These are phyloP conservation scores for Nycticryphes semicollaris DNA, from an alignment of 2,113 vertebrate species.

Conservation along the genomic window DNA sequence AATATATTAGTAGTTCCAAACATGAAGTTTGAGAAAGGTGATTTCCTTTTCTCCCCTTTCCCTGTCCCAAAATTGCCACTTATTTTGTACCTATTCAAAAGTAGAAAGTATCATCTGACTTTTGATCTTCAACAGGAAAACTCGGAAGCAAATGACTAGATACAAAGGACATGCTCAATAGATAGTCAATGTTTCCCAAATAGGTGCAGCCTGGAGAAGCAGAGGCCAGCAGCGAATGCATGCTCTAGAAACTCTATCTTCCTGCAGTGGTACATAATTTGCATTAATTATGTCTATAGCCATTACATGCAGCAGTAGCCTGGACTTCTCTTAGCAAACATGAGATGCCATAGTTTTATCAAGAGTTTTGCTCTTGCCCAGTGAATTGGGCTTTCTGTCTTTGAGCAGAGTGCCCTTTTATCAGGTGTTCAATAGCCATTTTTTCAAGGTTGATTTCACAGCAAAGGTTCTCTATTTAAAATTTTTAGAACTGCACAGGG, in stretches of 20 bases:
- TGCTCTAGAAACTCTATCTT: background rate
- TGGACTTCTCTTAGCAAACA: background rate
- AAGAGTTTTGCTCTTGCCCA: background rate
- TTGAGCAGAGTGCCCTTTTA: background rate
- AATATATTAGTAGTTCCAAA: background rate
- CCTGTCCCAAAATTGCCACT: background rate
- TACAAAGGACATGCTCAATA: background rate
- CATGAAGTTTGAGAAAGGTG: background rate
- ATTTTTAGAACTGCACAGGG: background rate
- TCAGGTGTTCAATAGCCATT: background rate
- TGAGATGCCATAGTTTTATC: background rate
- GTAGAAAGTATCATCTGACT: background rate
- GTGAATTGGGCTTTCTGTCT: background rate
- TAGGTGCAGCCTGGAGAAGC: background rate
- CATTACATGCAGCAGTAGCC: background rate
- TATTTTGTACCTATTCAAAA: background rate
- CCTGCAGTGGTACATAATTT: background rate
- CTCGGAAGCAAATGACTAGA: background rate
- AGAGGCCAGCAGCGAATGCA: fast-evolving
- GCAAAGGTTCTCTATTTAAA: background rate
- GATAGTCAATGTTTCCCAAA: background rate
- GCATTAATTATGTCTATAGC: background rate
- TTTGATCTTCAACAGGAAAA: background rate
- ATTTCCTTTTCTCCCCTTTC: background rate
- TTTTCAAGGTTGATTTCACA: background rate